Conservation (phyloP, 2,888 invertebrate species). For the Petrolisthes manimaculis region DNA sequence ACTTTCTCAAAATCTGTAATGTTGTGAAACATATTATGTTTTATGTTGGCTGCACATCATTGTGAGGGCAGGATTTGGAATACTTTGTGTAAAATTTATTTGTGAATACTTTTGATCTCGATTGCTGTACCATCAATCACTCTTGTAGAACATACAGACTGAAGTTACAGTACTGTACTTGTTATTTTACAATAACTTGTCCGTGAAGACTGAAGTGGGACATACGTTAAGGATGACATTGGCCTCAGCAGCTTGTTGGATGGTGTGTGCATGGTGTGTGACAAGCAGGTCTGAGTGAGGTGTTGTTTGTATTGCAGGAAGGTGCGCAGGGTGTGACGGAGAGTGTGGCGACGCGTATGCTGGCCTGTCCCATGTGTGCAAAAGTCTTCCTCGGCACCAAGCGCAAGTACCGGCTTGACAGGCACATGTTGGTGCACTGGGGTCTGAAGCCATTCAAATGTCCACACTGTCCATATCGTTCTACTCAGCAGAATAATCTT, state of each 20-base stretch:
- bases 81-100: no score
- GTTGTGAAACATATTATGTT: no score
- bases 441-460: constrained; percentile 60
- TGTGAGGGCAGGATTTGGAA: no score
- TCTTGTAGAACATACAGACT: no score
- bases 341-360: constrained; percentile 47
- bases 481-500: constrained; percentile 57
- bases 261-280: constrained; percentile 11
- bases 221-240: neutral
- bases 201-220: no score
- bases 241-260: neutral
- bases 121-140: no score
- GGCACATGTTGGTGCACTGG: constrained; percentile 61
- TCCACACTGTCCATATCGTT: constrained; percentile 52
- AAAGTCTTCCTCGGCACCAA: constrained; percentile 63
- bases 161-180: no score
- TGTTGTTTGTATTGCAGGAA: constrained; percentile 62
- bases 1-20: no score
- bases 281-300: constrained; percentile 49
- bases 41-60: no score
- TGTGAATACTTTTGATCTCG: no score
- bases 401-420: constrained; percentile 62
- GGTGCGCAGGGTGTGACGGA: constrained; percentile 43
- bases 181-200: no score
- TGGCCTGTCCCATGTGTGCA: constrained; percentile 57